These are phyloP conservation scores for Urocyon cinereoargenteus DNA, from an alignment of 2,797 vertebrate species.

Conservation along the genomic window DNA sequence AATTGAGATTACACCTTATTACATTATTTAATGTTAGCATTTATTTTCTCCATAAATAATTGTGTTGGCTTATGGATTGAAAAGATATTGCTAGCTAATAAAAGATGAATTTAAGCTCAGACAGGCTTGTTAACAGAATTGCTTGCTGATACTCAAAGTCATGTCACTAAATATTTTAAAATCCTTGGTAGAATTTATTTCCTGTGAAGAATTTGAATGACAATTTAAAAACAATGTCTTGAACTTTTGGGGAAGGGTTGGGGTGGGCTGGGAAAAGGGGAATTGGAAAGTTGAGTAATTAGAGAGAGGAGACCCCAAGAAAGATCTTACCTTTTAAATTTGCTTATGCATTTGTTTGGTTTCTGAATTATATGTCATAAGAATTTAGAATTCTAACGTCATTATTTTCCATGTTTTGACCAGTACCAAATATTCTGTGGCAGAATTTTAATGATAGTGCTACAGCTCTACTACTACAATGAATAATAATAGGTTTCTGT, in stretches of 20 bases:
- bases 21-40: neutral
- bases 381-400: constrained; percentile 41
- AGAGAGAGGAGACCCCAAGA: neutral
- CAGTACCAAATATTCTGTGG: constrained; percentile 66
- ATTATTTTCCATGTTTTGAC: constrained; percentile 74
- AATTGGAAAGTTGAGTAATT: neutral
- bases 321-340: constrained; percentile 32
- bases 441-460: constrained; percentile 68
- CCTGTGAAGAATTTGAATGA: constrained; percentile 26
- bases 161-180: constrained; percentile 17
- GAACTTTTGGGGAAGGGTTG: constrained; percentile 3
- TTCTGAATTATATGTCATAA: constrained; percentile 46
- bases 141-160: neutral
- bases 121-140: neutral
- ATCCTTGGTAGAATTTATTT: neutral
- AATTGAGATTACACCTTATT: neutral
- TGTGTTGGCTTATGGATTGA: constrained; percentile 18
- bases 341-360: constrained; percentile 11
- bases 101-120: constrained; percentile 47
- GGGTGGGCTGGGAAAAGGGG: neutral
- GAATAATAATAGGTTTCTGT: constrained; percentile 71
- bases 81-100: constrained; percentile 30
- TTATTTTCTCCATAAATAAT: constrained; percentile 37
- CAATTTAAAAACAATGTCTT: neutral
- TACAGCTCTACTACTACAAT: neutral